phyloP scores from a whole-genome alignment of 2,113 vertebrate species.

The Zosterops japonicus region DNA sequence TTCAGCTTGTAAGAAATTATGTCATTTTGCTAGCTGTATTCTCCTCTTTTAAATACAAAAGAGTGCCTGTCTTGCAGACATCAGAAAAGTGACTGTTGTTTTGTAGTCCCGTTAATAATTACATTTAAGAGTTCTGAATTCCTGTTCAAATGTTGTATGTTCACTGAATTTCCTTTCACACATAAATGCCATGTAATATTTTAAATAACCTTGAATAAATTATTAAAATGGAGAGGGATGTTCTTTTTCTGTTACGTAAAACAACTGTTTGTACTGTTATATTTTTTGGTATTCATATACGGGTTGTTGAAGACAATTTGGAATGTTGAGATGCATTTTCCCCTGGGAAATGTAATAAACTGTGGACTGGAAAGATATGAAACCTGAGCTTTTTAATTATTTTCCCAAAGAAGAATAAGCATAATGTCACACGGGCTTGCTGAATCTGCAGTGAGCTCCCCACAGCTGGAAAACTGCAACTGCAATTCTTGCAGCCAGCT shows the following conservation, averaged over 20 bases:
- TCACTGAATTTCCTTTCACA: not conserved
- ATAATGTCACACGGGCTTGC: not conserved
- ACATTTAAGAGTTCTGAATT: not conserved
- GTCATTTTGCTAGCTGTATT: not conserved
- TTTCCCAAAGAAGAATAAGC: constrained; percentile 25
- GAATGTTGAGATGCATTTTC: not conserved
- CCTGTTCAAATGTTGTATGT: not conserved
- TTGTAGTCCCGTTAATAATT: not conserved
- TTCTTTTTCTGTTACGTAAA: not conserved
- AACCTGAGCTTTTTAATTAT: not conserved
- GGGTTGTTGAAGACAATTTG: not conserved
- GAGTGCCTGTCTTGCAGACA: not conserved
- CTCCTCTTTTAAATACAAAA: not conserved
- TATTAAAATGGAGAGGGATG: not conserved
- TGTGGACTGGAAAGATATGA: not conserved
- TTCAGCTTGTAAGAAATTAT: not conserved
- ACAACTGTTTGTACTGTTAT: not conserved
- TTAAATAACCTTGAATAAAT: not conserved
- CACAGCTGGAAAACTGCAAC: not conserved
- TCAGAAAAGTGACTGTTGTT: not conserved
- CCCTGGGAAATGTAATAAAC: not conserved
- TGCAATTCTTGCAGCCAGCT: not conserved
- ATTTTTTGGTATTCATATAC: not conserved
- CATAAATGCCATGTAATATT: not conserved
- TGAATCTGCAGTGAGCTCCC: constrained; percentile 31